phyloP scores from a whole-genome alignment of 1,140 invertebrate genomes.

The Lordiphosa collinella region DNA sequence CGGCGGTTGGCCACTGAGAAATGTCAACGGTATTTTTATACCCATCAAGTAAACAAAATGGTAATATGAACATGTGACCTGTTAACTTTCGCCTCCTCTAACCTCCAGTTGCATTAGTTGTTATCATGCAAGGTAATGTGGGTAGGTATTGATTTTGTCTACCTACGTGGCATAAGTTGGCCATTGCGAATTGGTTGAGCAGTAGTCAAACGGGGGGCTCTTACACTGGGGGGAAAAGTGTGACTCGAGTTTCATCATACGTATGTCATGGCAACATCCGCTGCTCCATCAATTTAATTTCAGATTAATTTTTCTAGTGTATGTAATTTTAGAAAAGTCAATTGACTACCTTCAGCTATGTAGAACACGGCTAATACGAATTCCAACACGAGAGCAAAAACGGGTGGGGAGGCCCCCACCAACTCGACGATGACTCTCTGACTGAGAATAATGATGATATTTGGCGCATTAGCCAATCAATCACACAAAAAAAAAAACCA shows the following conservation, averaged over 20 bases:
- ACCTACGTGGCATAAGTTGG: neutral
- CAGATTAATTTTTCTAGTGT: conserved; percentile 3
- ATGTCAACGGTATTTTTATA: conserved; percentile 73
- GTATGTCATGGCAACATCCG: neutral
- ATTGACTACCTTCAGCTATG: conserved; percentile 25
- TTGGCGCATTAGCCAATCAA: conserved; percentile 54
- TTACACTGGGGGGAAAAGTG: neutral
- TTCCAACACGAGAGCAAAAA: conserved; percentile 35
- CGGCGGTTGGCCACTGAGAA: conserved; percentile 27
- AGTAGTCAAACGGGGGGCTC: no score
- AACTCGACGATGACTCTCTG: conserved; percentile 23
- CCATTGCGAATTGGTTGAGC: neutral
- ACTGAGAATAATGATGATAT: conserved; percentile 42
- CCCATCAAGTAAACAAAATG: conserved; percentile 34
- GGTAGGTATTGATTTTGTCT: conserved; percentile 7
- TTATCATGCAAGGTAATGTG: conserved; percentile 12
- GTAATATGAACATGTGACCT: conserved; percentile 29
- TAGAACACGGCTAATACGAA: conserved; percentile 60
- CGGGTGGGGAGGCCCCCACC: neutral
- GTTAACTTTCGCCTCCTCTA: conserved; percentile 11
- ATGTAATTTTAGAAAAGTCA: conserved; percentile 8
- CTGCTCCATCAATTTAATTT: neutral
- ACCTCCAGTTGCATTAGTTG: conserved; percentile 11
- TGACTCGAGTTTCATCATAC: neutral
- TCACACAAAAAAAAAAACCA: conserved; percentile 27